Evolutionary conservation across 1,140 invertebrate genomes (phyloP).

Genomic region (Ceratosolen solmsi): DNA sequence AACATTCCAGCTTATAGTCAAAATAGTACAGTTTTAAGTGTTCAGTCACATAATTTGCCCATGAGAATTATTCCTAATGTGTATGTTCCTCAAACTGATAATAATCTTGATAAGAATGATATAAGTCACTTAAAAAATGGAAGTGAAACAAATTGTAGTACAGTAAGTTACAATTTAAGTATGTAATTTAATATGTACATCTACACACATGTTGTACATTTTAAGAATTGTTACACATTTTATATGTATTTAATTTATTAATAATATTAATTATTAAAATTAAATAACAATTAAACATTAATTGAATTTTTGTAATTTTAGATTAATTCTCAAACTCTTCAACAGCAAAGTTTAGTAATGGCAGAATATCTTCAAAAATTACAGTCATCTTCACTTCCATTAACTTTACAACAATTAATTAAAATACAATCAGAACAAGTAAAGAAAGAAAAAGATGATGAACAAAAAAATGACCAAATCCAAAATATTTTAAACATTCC

Average conservation of each 20-base stretch:
- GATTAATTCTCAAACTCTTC: conserved; percentile 62
- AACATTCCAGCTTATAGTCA: conserved; percentile 69
- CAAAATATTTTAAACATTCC: conserved; percentile 72
- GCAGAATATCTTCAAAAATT: conserved; percentile 71
- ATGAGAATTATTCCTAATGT: conserved; percentile 66
- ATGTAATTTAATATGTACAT: neutral
- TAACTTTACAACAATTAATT: conserved; percentile 70
- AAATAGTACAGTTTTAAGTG: conserved; percentile 61
- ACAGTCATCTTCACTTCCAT: conserved; percentile 67
- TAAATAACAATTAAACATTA: no score
- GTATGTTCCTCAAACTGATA: conserved; percentile 62
- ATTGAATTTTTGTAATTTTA: conserved; percentile 8
- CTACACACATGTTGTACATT: no score
- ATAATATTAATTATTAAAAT: no score
- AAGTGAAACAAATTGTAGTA: conserved; percentile 44
- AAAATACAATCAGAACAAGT: conserved; percentile 67
- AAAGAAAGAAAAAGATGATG: conserved; percentile 68
- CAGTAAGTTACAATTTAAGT: conserved; percentile 36
- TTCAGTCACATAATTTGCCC: conserved; percentile 65
- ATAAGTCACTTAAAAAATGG: conserved; percentile 56
- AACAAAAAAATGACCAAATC: conserved; percentile 63
- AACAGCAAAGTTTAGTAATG: conserved; percentile 65
- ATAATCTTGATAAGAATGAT: conserved; percentile 53
- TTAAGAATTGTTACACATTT: neutral
- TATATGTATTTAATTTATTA: neutral